Evolutionary conservation across 2,797 vertebrate species (phyloP).

Genomic region (Chelidonichthys spinosus): DNA sequence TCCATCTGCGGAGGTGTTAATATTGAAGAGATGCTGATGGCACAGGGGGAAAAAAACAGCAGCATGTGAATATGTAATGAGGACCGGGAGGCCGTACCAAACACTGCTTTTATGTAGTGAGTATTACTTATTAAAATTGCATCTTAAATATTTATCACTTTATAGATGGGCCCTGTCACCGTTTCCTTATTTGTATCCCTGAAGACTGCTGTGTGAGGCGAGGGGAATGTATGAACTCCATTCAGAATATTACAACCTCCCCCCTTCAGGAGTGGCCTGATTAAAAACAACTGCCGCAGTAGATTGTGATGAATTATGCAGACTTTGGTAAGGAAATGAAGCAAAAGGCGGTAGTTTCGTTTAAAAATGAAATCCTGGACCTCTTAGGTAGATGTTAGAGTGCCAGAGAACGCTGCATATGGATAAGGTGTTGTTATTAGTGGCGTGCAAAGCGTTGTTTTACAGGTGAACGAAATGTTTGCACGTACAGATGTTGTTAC

Average conservation of each 20-base stretch:
- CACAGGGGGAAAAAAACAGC: conserved; percentile 59
- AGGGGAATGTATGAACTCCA: conserved; percentile 57
- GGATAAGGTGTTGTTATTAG: conserved; percentile 57
- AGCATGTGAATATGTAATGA: conserved; percentile 82
- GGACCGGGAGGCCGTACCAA: conserved; percentile 79
- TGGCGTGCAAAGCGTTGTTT: conserved; percentile 52
- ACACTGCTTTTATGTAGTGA: conserved; percentile 81
- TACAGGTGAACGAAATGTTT: conserved; percentile 56
- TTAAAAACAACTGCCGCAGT: conserved; percentile 79
- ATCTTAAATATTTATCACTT: conserved; percentile 85
- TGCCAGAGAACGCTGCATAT: conserved; percentile 50
- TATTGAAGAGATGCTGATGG: conserved; percentile 85
- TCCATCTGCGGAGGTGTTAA: conserved; percentile 83
- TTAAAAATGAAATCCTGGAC: conserved; percentile 77
- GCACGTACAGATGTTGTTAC: conserved; percentile 61
- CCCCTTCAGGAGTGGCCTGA: conserved; percentile 76
- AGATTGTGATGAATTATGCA: conserved; percentile 85
- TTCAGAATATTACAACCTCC: conserved; percentile 68
- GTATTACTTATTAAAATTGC: conserved; percentile 85
- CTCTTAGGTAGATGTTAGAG: conserved; percentile 73
- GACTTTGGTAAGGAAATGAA: conserved; percentile 77
- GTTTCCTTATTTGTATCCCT: conserved; percentile 75
- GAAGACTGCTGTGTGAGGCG: conserved; percentile 53
- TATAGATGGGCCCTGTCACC: conserved; percentile 81
- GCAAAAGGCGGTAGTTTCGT: conserved; percentile 71